These are phyloP conservation scores for Sitodiplosis mosellana DNA, from an alignment of 1,140 invertebrate genomes.

Conservation along the genomic window DNA sequence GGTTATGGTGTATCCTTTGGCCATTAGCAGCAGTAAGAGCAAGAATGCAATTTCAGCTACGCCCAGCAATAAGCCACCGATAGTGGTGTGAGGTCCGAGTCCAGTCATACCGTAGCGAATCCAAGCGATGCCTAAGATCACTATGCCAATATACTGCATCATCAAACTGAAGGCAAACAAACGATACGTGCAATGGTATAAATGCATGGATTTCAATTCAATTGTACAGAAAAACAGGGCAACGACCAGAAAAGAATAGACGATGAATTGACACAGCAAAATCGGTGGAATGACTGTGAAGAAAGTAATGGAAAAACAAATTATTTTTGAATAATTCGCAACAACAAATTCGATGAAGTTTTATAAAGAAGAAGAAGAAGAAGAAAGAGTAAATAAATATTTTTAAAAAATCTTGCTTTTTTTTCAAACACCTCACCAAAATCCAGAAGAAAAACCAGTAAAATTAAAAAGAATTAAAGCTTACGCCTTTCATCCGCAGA, in stretches of 20 bases:
- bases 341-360: not conserved
- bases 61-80: constrained; percentile 53
- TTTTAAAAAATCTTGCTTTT: too few relatives aligned
- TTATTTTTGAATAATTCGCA: not conserved
- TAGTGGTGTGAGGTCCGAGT: constrained; percentile 29
- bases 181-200: constrained; percentile 77
- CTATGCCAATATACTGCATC: constrained; percentile 42
- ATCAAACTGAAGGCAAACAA: constrained; percentile 55
- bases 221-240: constrained; percentile 44
- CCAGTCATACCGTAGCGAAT: constrained; percentile 53
- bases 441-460: too few relatives aligned
- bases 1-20: constrained; percentile 81
- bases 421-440: too few relatives aligned
- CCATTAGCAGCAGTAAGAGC: constrained; percentile 60
- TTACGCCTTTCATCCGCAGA: constrained; percentile 87
- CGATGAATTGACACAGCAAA: constrained; percentile 38
- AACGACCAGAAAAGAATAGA: constrained; percentile 42
- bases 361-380: too few relatives aligned
- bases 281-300: constrained; percentile 58
- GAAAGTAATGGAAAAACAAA: constrained; percentile 11
- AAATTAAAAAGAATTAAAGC: constrained; percentile 12
- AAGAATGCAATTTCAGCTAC: constrained; percentile 54
- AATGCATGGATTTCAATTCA: constrained; percentile 50
- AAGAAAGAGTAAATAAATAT: too few relatives aligned
- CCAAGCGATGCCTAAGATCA: constrained; percentile 44